Evolutionary conservation across 2,888 invertebrate species (phyloP).

Genomic region (Thumatha senex): DNA sequence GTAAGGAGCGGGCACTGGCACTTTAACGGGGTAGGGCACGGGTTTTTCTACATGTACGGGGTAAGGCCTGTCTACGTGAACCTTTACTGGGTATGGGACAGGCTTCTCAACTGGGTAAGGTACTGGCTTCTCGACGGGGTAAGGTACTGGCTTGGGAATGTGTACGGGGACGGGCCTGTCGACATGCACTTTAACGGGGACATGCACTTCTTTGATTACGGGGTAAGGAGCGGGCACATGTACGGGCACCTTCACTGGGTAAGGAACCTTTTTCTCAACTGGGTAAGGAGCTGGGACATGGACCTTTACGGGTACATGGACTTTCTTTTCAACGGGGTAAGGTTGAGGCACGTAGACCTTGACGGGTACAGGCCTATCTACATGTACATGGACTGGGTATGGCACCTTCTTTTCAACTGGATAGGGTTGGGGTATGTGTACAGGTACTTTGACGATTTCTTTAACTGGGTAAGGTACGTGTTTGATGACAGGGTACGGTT

Average conservation of each 20-base stretch:
- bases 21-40: conserved; percentile 84
- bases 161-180: conserved; percentile 86
- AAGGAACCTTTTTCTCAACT: conserved; percentile 86
- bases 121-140: conserved; percentile 82
- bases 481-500: conserved; percentile 87
- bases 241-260: conserved; percentile 85
- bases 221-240: conserved; percentile 86
- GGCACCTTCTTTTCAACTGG: conserved; percentile 86
- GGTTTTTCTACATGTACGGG: conserved; percentile 74
- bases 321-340: conserved; percentile 85
- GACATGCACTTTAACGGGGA: conserved; percentile 86
- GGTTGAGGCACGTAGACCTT: conserved; percentile 83
- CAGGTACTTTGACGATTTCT: conserved; percentile 83
- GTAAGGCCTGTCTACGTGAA: conserved; percentile 83
- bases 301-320: conserved; percentile 86
- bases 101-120: conserved; percentile 85
- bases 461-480: conserved; percentile 87
- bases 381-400: conserved; percentile 79
- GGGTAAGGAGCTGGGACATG: conserved; percentile 88
- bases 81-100: conserved; percentile 85
- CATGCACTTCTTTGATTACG: conserved; percentile 81
- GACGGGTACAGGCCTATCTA: conserved; percentile 78
- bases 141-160: conserved; percentile 84
- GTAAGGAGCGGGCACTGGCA: conserved; percentile 86
- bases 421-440: conserved; percentile 87